Conservation (phyloP, 2,888 invertebrate genomes). For the Liposcelis brunnea region DNA sequence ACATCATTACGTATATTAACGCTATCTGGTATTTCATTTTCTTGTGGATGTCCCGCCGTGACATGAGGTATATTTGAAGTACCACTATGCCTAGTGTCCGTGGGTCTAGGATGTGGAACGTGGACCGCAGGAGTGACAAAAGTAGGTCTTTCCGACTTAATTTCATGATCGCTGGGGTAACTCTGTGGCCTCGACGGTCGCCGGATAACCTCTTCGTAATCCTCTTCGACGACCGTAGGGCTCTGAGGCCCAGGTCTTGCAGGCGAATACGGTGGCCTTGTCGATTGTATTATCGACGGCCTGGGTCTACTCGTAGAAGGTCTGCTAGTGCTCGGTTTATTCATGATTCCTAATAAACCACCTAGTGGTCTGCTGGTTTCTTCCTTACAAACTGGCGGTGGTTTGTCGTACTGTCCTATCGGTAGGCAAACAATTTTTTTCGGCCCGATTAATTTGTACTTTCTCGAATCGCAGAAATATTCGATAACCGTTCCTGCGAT, state of each 20-base stretch:
- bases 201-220: conserved; percentile 17
- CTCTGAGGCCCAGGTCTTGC: conserved; percentile 12
- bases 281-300: conserved; percentile 19
- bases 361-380: conserved; percentile 19
- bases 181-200: not conserved
- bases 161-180: no score
- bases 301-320: conserved; percentile 24
- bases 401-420: conserved; percentile 62
- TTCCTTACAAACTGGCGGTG: conserved; percentile 54
- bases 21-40: conserved; percentile 48
- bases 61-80: conserved; percentile 32
- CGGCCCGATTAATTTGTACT: conserved; percentile 50
- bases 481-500: conserved; percentile 50
- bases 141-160: not conserved
- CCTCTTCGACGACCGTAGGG: not conserved
- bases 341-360: conserved; percentile 13
- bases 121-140: conserved; percentile 3
- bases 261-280: conserved; percentile 27
- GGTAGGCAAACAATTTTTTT: conserved; percentile 49
- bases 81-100: not conserved
- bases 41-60: conserved; percentile 46
- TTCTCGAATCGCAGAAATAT: conserved; percentile 49
- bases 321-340: conserved; percentile 17
- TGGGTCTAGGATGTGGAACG: not conserved
- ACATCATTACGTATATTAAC: conserved; percentile 22